These are phyloP conservation scores for Channa maculata DNA, from an alignment of 2,113 vertebrate species.

Conservation along the genomic window DNA sequence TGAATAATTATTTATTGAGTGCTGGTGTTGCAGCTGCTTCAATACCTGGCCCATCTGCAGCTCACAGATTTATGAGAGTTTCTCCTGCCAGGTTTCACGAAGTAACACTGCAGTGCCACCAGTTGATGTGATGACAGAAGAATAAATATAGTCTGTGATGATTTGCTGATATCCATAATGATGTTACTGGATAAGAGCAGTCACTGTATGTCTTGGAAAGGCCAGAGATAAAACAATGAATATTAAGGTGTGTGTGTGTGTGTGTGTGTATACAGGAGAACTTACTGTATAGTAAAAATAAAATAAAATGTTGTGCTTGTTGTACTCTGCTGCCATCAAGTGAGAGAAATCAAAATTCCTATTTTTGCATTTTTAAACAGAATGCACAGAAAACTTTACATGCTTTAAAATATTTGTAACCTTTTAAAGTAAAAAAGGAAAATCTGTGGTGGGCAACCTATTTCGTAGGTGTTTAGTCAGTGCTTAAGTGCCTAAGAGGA, in stretches of 20 bases:
- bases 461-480: too few species aligned
- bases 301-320: not conserved
- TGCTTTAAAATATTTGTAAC: too few species aligned
- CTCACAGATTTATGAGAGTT: slow-evolving; percentile 45
- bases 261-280: too few species aligned
- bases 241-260: slow-evolving; percentile 21
- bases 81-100: slow-evolving; percentile 56
- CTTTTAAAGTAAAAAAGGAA: too few species aligned
- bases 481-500: too few species aligned
- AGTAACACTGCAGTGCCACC: slow-evolving; percentile 24
- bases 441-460: too few species aligned
- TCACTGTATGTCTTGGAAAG: slow-evolving; percentile 37
- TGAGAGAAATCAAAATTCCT: too few species aligned
- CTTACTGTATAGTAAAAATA: slow-evolving; percentile 7
- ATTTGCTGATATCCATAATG: slow-evolving; percentile 48
- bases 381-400: too few species aligned
- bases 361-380: too few species aligned
- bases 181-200: slow-evolving; percentile 42
- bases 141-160: slow-evolving; percentile 42
- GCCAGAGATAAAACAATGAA: slow-evolving; percentile 16
- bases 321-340: slow-evolving; percentile 17
- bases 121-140: slow-evolving; percentile 21
- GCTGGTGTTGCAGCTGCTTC: slow-evolving; percentile 29
- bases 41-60: slow-evolving; percentile 19
- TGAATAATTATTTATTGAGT: slow-evolving; percentile 15